These are phyloP conservation scores for Chloroclystis v-ata DNA, from an alignment of 2,888 invertebrate genomes.

Conservation along the genomic window DNA sequence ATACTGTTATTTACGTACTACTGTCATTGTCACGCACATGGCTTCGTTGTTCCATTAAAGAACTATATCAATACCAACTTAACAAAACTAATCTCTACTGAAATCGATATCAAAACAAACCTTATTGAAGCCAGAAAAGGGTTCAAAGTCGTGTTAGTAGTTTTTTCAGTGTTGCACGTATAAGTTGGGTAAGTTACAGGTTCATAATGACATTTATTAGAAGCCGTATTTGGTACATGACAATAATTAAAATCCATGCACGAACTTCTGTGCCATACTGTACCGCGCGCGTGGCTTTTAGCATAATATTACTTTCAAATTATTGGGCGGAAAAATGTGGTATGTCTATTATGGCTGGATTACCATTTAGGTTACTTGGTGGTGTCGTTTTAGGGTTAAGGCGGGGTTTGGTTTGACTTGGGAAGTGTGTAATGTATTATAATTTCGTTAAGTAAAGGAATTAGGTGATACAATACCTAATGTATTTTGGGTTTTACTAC, in stretches of 20 bases:
- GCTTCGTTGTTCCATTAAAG: conserved; percentile 69
- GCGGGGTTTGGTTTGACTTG: conserved; percentile 16
- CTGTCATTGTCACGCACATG: conserved; percentile 74
- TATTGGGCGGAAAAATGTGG: conserved; percentile 49
- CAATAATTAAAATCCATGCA: conserved; percentile 77
- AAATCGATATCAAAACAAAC: conserved; percentile 22
- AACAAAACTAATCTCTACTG: conserved; percentile 11
- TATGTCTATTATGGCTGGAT: conserved; percentile 35
- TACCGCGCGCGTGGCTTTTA: conserved; percentile 63
- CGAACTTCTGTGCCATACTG: conserved; percentile 71
- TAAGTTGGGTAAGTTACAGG: conserved; percentile 49
- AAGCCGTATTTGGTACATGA: conserved; percentile 75
- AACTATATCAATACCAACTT: conserved; percentile 57
- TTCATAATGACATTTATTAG: conserved; percentile 78
- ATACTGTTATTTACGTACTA: conserved; percentile 67
- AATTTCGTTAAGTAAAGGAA: too few species aligned
- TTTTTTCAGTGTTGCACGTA: conserved; percentile 8
- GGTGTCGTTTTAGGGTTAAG: conserved; percentile 10
- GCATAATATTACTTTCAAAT: conserved; percentile 66
- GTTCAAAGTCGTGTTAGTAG: neutral
- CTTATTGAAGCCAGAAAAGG: conserved; percentile 20
- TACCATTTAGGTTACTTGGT: conserved; percentile 16
- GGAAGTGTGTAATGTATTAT: too few species aligned
- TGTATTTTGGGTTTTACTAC: too few species aligned
- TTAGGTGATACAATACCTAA: too few species aligned